Conservation (phyloP, 37 sponge, comb jelly and placozoan species). For the Halisarca cf. caerulea region DNA sequence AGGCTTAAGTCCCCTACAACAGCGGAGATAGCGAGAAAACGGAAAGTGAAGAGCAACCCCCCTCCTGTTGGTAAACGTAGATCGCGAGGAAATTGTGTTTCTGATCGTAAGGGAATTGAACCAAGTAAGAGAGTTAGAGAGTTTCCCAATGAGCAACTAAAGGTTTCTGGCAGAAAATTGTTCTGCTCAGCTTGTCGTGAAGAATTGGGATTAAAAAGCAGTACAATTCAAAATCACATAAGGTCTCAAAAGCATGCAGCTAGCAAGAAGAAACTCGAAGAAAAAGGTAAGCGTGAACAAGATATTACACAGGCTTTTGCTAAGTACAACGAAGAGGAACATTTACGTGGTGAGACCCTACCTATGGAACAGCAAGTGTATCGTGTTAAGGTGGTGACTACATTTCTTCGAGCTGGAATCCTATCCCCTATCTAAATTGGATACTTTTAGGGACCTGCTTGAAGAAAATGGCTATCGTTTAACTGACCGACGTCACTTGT, state of each 20-base stretch:
- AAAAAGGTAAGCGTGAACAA: constrained; percentile 21
- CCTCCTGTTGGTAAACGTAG: constrained; percentile 22
- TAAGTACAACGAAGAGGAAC: constrained; percentile 16
- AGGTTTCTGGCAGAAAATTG: constrained; percentile 9
- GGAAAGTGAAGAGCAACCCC: constrained; percentile 16
- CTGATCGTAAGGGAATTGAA: constrained; percentile 20
- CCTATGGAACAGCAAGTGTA: constrained; percentile 54
- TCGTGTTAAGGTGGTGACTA: constrained; percentile 44
- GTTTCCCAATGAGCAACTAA: constrained; percentile 9
- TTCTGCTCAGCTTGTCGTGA: constrained; percentile 63
- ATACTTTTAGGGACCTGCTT: constrained; percentile 16
- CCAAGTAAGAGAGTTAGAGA: neutral
- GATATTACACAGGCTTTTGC: constrained; percentile 30
- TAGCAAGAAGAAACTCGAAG: neutral
- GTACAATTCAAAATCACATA: constrained; percentile 26
- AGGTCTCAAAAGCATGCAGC: constrained; percentile 16
- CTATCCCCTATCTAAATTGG: constrained; percentile 37
- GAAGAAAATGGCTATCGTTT: constrained; percentile 45
- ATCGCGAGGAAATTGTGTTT: neutral
- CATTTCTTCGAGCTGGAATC: constrained; percentile 41
- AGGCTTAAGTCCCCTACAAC: neutral
- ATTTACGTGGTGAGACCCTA: constrained; percentile 44
- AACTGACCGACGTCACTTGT: constrained; percentile 15
- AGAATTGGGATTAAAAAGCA: constrained; percentile 26
- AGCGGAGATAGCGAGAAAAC: constrained; percentile 13